These are phyloP conservation scores for Cepphus grylle DNA, from an alignment of 2,113 vertebrate genomes.

Conservation along the genomic window DNA sequence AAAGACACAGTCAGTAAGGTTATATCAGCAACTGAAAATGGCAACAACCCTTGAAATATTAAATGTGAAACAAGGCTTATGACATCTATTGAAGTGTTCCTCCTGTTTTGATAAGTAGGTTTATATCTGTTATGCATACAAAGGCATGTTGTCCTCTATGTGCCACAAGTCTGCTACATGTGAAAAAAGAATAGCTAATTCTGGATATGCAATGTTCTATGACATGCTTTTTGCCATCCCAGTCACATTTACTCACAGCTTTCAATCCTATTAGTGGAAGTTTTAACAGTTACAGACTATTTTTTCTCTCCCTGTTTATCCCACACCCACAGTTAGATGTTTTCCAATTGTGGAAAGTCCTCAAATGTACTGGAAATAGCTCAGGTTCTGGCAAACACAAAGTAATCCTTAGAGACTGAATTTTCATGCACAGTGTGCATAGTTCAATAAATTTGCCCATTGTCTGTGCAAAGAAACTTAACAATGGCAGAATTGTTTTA, in stretches of 20 bases:
- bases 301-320: background rate
- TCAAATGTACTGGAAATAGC: background rate
- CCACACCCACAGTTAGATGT: background rate
- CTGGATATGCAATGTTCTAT: background rate
- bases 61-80: background rate
- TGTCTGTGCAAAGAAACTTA: background rate
- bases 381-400: background rate
- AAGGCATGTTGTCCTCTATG: background rate
- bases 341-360: conserved; percentile 6
- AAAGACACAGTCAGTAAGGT: background rate
- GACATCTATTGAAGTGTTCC: background rate
- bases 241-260: background rate
- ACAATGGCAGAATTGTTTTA: conserved; percentile 19
- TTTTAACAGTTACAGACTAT: background rate
- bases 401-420: background rate
- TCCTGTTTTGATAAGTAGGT: background rate
- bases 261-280: background rate
- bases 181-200: background rate
- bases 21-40: background rate
- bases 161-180: background rate
- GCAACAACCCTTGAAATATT: background rate
- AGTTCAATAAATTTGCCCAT: background rate
- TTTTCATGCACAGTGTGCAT: background rate
- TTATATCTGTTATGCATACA: background rate
- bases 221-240: background rate